Evolutionary conservation across 2,797 vertebrate genomes (phyloP).

Genomic region (Carcharodon carcharias): DNA sequence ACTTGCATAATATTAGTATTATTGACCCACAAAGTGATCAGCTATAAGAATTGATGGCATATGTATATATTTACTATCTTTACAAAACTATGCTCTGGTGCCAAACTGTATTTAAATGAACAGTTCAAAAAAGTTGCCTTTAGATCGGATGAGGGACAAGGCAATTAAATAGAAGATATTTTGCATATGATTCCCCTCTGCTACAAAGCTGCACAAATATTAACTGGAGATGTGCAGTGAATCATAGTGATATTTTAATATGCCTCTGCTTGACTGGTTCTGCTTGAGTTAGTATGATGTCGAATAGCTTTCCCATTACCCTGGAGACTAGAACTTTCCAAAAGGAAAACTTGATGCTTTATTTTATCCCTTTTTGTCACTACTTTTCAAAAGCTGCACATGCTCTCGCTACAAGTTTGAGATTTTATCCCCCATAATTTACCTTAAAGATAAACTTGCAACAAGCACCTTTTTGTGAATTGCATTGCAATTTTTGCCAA

Average conservation of each 20-base stretch:
- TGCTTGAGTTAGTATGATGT: not conserved
- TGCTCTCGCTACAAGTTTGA: not conserved
- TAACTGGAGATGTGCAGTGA: not conserved
- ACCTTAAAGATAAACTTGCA: not conserved
- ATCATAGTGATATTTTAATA: not conserved
- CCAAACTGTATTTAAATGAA: not conserved
- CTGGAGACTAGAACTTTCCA: not conserved
- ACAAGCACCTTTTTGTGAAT: not conserved
- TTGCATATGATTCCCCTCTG: not conserved
- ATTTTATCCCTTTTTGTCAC: not conserved
- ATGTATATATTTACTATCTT: not conserved
- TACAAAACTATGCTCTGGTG: not conserved
- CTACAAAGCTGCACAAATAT: not conserved
- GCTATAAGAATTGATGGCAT: not conserved
- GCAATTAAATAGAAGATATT: not conserved
- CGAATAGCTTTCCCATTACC: not conserved
- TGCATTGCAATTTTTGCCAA: not conserved
- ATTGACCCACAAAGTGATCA: not conserved
- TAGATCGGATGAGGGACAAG: not conserved
- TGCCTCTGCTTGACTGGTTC: not conserved
- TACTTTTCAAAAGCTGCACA: not conserved
- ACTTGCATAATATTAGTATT: not conserved
- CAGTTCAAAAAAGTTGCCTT: not conserved
- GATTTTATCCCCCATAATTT: not conserved
- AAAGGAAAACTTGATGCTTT: slow-evolving; percentile 1